Evolutionary conservation across 2,888 invertebrate genomes (phyloP).

Genomic region (Theretra japonica): DNA sequence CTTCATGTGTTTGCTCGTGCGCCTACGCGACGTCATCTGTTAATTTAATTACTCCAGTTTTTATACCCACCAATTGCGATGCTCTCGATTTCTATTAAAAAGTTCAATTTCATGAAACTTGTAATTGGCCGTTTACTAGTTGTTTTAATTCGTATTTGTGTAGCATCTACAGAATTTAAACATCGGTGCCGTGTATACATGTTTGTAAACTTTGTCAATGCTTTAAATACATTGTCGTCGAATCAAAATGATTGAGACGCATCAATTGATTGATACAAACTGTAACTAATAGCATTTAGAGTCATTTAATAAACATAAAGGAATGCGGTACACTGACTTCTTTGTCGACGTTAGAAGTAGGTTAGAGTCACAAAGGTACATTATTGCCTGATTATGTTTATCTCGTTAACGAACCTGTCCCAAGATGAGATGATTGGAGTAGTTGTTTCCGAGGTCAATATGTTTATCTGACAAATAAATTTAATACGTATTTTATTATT

Average conservation of each 20-base stretch:
- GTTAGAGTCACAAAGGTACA: slow-evolving; percentile 36
- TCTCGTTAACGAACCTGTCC: slow-evolving; percentile 53
- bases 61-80: slow-evolving; percentile 49
- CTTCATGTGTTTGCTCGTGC: slow-evolving; percentile 59
- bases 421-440: slow-evolving; percentile 50
- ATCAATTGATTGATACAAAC: background rate
- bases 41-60: slow-evolving; percentile 71
- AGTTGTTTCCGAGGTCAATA: slow-evolving; percentile 52
- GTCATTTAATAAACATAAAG: background rate
- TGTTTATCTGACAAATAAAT: slow-evolving; percentile 36
- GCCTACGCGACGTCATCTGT: slow-evolving; percentile 70
- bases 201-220: slow-evolving; percentile 2
- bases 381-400: slow-evolving; percentile 44
- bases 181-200: background rate
- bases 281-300: background rate
- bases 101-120: slow-evolving; percentile 7
- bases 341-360: slow-evolving; percentile 44
- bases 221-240: background rate
- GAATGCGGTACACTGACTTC: slow-evolving; percentile 37
- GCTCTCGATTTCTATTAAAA: slow-evolving; percentile 41
- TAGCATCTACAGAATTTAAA: background rate
- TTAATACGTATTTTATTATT: slow-evolving; percentile 12
- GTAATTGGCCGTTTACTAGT: slow-evolving; percentile 5
- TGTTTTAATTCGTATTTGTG: background rate
- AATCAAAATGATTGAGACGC: slow-evolving; percentile 3